Base-by-base conservation (phyloP, 37 sponge, comb jelly and placozoan genomes). In the Crambe crambe region DNA sequence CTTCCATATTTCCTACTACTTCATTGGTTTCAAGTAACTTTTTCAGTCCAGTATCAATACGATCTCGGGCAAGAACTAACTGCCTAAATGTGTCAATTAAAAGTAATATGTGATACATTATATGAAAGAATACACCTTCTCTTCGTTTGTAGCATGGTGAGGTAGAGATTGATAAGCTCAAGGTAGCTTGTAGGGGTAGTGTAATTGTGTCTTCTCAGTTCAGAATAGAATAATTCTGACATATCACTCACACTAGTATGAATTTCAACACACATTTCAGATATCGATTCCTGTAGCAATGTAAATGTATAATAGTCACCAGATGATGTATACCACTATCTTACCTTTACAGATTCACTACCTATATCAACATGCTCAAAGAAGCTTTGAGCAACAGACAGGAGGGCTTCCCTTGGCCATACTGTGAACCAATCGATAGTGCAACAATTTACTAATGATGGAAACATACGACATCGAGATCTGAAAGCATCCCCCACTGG, bases 401-500 rank as follows among this genome's bases (percentile, higher is more conserved):
- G 86, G 72, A 98, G 71, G 22, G 99, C 99, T 67, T 98, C 96
- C 43, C 89, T 76, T 8, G 99, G 99, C 99, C 99, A 98, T 60
- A 92, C 93, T 29, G 95, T 96, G 84, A 98, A 98, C 99, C 99
- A 98, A 62, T 98, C 99, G 35, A 98, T 98, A n/a, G 99, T 98
- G 72, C 99, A 98, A 79, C 99, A 98, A 80, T 96, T 98, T 58
- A 98, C 97, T 2, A 98, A 90, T 4, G 97, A 96, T 9, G 99
- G 99, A 85, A 98, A 98, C 99, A 96, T 96, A 4, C 99, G 87
- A 47, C 95, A 94, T 3, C 99, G 72, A 3, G 99, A 75, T 29
- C 99, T 70, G 81, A 98, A 98, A 66, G 95, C 73, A 34, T 98
- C 99, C 4, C 99, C 99, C 8, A 98, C 97, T 47, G 99, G 99